A percentile compares a stretch with the other conserved stretches of the same genome.
Evolutionary conservation across 2,113 vertebrate genomes (phyloP).

Genomic region (Beaufortia kweichowensis): DNA sequence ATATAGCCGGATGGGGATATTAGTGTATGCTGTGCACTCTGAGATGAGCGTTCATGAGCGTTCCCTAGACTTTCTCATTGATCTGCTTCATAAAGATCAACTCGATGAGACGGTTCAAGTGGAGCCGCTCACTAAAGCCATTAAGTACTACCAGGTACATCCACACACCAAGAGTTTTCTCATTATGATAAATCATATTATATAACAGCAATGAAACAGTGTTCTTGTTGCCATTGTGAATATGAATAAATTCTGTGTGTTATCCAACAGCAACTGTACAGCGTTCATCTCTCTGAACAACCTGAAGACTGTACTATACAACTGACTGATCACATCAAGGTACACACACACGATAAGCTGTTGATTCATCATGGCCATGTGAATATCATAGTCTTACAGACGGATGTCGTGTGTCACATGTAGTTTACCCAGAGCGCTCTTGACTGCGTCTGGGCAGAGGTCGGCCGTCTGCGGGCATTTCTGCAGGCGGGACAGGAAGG

Average conservation of each 20-base stretch:
- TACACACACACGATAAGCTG: slow-evolving; percentile 35
- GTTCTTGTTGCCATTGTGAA: too few relatives aligned
- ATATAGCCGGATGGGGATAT: slow-evolving; percentile 92
- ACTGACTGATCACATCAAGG: slow-evolving; percentile 90
- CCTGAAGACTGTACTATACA: slow-evolving; percentile 91
- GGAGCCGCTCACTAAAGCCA: slow-evolving; percentile 93
- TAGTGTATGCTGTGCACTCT: slow-evolving; percentile 83
- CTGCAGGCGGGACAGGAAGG: slow-evolving; percentile 89
- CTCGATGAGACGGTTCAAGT: slow-evolving; percentile 96
- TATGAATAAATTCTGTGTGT: too few relatives aligned
- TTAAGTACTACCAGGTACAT: slow-evolving; percentile 95
- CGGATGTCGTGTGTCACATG: background rate
- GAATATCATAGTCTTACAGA: too few relatives aligned
- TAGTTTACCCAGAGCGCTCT: slow-evolving; percentile 97
- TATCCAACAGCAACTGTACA: slow-evolving; percentile 86
- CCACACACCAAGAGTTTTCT: too few relatives aligned
- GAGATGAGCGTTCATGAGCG: slow-evolving; percentile 97
- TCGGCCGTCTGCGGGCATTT: slow-evolving; percentile 86
- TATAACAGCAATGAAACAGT: too few relatives aligned
- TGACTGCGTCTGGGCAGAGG: slow-evolving; percentile 95
- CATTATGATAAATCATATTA: too few relatives aligned
- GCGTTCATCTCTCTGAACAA: slow-evolving; percentile 89
- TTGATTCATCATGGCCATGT: too few relatives aligned
- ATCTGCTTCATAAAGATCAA: slow-evolving; percentile 95
- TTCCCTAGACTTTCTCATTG: slow-evolving; percentile 91